Base-by-base conservation (phyloP, 2,797 vertebrate species). In the Aphelocoma californica region DNA sequence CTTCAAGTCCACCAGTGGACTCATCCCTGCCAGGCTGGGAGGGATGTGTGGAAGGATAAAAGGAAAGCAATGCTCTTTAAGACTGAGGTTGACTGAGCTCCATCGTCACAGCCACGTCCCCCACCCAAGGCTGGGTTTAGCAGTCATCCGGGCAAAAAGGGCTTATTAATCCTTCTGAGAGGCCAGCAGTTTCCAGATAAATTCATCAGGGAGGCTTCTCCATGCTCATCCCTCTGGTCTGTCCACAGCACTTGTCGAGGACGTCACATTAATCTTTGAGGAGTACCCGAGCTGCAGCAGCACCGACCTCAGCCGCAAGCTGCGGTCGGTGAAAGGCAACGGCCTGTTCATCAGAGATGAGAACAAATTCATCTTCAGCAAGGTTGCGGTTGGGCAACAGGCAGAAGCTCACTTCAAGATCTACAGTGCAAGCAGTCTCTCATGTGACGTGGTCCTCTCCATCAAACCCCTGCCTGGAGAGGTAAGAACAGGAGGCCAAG, bases 331-430 rank as follows among this genome's bases (percentile, higher is more conserved):
- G 66, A 91, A 96, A 31, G 97, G 97, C 6, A 75, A 95, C 2
- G 96, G 99, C 0, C 80, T 99, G 71, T 99, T 98, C 18, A 31
- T 99, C 83, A 96, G 95, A n/a, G 98, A 99, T 1, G 98, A 99
- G 87, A 99, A 99, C 88, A 98, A 95, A 79, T 99, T 99, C 58
- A 50, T 99, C 77, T 99, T 99, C 96, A 98, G 97, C 93, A 98
- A 98, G 3, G 96, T 98, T n/a, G 95, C 98, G 26, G 98, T 99
- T 28, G 98, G 98, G 56, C 97, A 86, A 32, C 97, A 94, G 21
- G 98, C 97, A 87, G 95, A 97, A 79, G 99, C 99, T 78, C 98
- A 98, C 53, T 98, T 99, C 95, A 98, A 98, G 92, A 97, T 99
- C 94, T 96, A 92, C 92, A 99, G 99, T 38, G 74, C 81, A 23